Evolutionary conservation across 2,113 vertebrate species (phyloP), one percentile per base, ranked within the genome.

Genomic region (cat (Felis catus)): DNA sequence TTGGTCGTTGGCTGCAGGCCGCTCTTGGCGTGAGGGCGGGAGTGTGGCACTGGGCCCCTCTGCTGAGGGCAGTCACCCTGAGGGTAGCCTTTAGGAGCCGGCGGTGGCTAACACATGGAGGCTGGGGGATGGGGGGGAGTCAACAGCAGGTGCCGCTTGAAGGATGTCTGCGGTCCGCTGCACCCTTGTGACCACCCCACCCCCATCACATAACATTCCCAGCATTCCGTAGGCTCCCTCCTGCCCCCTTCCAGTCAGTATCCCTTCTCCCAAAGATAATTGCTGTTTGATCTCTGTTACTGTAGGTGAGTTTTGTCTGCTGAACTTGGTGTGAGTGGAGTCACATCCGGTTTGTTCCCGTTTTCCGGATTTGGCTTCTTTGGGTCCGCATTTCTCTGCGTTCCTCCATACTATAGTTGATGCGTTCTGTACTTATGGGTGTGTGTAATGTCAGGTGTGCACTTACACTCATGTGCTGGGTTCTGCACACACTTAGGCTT

Each of bases 401-500:
- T 19, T 58, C 29, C 1, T 29, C 16, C 29, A 0, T 4, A n/a
- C 29, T 4, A 0, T 39, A 31, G n/a, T 7, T 15, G 58, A 3
- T 36, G 14, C 19, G 0, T 19, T 71, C 33, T 68, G 48, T 10
- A 48, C 48, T n/a, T 8, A 3, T 0, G 7, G 82, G 4, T 7
- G 4, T 31, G 33, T 70, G 33, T n/a, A n/a, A 33, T 21, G 19
- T 65, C 36, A 73, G 45, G 29, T 41, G n/a, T 36, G 6, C 21
- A 0, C 31, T 0, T 7, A 4, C 27, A 8, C 23, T 12, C 18
- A 39, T 39, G 0, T 7, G 63, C 74, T 31, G 33, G 33, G 21
- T 23, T 29, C 4, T 13, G 5, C 3, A 2, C 2, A 2, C 21
- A 2, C 8, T 0, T 3, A 13, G 58, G 61, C 13, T 53, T 21